Evolutionary conservation across 2,797 vertebrate genomes (phyloP).

Genomic region (Microhierax caerulescens): DNA sequence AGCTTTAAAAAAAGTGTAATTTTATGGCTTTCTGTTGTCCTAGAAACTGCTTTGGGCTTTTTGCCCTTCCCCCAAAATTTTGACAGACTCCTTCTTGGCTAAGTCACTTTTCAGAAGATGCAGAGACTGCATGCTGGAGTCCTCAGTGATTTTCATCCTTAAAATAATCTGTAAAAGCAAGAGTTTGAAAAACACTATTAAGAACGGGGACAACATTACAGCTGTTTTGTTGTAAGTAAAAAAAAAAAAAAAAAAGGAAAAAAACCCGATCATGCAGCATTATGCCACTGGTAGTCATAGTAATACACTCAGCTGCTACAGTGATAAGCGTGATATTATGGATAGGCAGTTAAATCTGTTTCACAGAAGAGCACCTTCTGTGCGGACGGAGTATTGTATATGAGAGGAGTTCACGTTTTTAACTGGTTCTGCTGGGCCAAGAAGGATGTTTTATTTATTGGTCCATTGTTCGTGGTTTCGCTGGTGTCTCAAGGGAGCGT

Average conservation of each 20-base stretch:
- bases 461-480: neutral
- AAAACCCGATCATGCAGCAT: fast-evolving
- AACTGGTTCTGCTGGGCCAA: neutral
- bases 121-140: neutral
- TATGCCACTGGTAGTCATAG: neutral
- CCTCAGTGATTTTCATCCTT: neutral
- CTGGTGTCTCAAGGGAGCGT: neutral
- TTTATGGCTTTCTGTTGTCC: neutral
- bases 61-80: neutral
- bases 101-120: neutral
- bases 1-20: neutral
- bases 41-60: neutral
- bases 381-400: fast-evolving
- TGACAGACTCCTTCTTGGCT: neutral
- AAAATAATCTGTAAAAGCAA: neutral
- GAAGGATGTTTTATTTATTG: neutral
- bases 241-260: fast-evolving
- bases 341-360: neutral
- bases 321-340: fast-evolving
- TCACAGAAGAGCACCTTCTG: neutral
- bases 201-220: neutral
- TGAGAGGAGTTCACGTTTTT: neutral
- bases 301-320: neutral
- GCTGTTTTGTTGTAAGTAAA: neutral
- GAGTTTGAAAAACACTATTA: neutral